Percentiles rank a stretch among this genome's conserved stretches.
Evolutionary conservation across 2,888 invertebrate species (phyloP).

Genomic region (Pterostichus niger): DNA sequence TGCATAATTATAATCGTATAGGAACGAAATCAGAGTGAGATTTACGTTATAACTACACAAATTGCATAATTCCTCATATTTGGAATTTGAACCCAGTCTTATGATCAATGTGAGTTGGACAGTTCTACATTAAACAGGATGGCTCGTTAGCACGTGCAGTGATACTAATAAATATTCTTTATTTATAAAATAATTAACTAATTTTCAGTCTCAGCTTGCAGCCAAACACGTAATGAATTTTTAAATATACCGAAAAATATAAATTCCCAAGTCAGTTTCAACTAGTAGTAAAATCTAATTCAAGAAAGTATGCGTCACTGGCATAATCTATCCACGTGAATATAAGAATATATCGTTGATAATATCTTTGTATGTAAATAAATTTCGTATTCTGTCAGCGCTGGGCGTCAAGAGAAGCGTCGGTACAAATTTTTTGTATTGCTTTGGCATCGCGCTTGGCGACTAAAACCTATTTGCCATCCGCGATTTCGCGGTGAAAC

Average conservation of each 20-base stretch:
- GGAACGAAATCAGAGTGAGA: background rate
- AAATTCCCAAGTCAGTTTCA: background rate
- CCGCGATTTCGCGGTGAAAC: background rate
- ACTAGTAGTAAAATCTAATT: constrained; percentile 10
- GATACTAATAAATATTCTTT: constrained; percentile 6
- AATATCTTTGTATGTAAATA: constrained; percentile 3
- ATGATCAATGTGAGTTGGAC: background rate
- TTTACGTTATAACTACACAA: background rate
- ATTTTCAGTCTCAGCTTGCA: background rate
- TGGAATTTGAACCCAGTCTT: background rate
- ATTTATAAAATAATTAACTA: constrained; percentile 41
- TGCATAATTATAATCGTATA: background rate
- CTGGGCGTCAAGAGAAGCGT: background rate
- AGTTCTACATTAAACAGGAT: background rate
- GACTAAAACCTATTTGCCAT: constrained; percentile 2
- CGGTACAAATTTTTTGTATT: constrained; percentile 1
- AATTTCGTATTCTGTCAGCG: background rate
- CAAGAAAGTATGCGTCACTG: background rate
- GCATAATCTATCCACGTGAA: too few relatives aligned
- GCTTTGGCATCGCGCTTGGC: background rate
- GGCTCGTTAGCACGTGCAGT: constrained; percentile 25
- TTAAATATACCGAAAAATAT: background rate
- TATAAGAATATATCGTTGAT: background rate
- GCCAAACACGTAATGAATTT: constrained; percentile 23
- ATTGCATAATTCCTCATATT: background rate